phyloP scores from a whole-genome alignment of 2,113 vertebrate genomes.

The human region GRCh38 chr18:70844001-70844500 shows the following conservation, averaged over 20 bases:
- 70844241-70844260: too few relatives aligned
- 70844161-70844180: rapidly evolving
- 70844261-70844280: not conserved
- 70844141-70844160: not conserved
- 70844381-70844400: not conserved
- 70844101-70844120: not conserved
- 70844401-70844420: rapidly evolving
- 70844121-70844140: not conserved
- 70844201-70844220: not conserved
- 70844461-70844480: not conserved
- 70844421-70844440: not conserved
- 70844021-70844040: not conserved
- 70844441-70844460: not conserved
- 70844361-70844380: not conserved
- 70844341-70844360: not conserved
- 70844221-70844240: not conserved
- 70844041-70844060: not conserved
- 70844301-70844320: not conserved
- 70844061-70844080: too few relatives aligned
- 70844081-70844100: not conserved
- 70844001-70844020: not conserved
- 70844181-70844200: not conserved
- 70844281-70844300: not conserved
- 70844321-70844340: not conserved
- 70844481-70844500: not conserved